phyloP scores from a whole-genome alignment of 2,113 vertebrate species.

The Pterophyllum scalare region DNA sequence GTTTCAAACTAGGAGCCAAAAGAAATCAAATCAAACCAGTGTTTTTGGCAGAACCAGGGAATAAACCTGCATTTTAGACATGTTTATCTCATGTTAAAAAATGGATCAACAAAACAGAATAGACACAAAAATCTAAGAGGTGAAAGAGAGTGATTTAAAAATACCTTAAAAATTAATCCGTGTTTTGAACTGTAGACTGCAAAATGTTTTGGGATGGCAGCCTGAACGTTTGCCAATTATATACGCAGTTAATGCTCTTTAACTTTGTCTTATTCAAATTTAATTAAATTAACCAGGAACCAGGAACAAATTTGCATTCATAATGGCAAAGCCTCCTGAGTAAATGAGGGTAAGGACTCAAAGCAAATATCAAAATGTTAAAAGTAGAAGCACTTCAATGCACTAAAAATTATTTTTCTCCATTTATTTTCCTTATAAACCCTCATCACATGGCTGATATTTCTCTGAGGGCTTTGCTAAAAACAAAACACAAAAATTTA shows the following conservation, averaged over 20 bases:
- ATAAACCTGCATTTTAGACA: too few relatives aligned
- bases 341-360: background rate
- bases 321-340: background rate
- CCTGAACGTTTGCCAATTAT: background rate
- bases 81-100: too few relatives aligned
- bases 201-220: background rate
- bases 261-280: background rate
- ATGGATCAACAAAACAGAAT: too few relatives aligned
- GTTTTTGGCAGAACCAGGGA: too few relatives aligned
- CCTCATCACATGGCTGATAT: background rate
- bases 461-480: background rate
- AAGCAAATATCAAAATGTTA: background rate
- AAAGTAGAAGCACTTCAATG: background rate
- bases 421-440: background rate
- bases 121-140: too few relatives aligned
- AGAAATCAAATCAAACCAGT: too few relatives aligned
- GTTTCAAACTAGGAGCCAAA: too few relatives aligned
- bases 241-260: background rate
- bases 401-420: background rate
- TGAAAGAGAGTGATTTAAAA: background rate
- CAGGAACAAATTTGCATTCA: background rate
- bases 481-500: background rate
- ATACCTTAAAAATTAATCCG: background rate
- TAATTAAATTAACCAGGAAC: background rate
- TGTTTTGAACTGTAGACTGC: background rate